Evolutionary conservation across 1,140 invertebrate species (phyloP).

Genomic region (Drosophila pseudoananassae): DNA sequence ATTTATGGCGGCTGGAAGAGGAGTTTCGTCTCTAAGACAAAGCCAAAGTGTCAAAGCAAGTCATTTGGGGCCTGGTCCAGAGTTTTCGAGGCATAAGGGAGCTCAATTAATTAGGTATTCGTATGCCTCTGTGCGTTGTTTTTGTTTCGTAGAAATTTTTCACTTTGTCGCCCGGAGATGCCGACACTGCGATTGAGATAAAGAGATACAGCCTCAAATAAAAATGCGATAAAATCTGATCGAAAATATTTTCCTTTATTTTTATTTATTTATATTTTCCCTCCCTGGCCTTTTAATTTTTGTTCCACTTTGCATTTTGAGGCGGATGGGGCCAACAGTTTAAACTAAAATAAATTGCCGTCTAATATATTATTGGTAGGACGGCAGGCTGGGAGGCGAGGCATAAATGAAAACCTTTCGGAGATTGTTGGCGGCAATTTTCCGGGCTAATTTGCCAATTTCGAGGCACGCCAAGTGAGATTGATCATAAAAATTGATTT

Average conservation of each 20-base stretch:
- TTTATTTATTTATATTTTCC: constrained; percentile 9
- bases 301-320: constrained; percentile 51
- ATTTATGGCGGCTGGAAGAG: constrained; percentile 60
- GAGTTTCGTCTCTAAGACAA: constrained; percentile 64
- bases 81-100: constrained; percentile 14
- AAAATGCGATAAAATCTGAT: constrained; percentile 70
- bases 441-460: constrained; percentile 74
- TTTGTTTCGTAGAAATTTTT: constrained; percentile 54
- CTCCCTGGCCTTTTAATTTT: constrained; percentile 41
- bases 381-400: neutral
- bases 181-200: constrained; percentile 57
- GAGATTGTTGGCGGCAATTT: constrained; percentile 60
- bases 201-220: constrained; percentile 44
- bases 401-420: constrained; percentile 30
- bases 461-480: constrained; percentile 70
- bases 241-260: constrained; percentile 52
- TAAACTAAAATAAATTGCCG: constrained; percentile 62
- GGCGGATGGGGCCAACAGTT: constrained; percentile 5
- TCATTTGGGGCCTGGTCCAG: constrained; percentile 66
- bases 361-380: constrained; percentile 23
- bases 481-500: constrained; percentile 81
- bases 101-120: constrained; percentile 75
- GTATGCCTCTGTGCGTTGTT: constrained; percentile 54
- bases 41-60: constrained; percentile 80
- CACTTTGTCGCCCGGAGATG: constrained; percentile 72